Conservation (phyloP, 2,797 vertebrate species). For the Malurus splendens region DNA sequence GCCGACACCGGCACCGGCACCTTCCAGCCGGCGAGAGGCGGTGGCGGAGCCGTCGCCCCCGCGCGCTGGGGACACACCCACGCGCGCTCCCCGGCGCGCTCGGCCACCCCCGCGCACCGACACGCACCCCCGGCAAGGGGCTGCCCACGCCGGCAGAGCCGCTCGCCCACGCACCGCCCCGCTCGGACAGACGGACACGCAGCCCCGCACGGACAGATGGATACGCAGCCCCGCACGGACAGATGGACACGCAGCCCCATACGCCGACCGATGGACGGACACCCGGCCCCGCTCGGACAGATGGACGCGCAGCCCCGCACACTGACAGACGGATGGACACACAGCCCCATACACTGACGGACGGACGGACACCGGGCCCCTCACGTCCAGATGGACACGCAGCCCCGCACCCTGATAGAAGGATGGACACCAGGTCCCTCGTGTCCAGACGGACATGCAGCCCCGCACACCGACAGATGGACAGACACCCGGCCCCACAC, state of each 20-base stretch:
- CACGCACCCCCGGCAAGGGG: not conserved
- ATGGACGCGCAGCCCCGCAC: not conserved
- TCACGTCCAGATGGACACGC: no score
- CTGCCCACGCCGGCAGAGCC: conserved; percentile 3
- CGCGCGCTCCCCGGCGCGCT: not conserved
- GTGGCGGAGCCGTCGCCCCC: not conserved
- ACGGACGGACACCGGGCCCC: not conserved
- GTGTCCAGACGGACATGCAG: not conserved
- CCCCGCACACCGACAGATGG: not conserved
- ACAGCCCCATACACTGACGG: no score
- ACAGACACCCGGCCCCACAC: not conserved
- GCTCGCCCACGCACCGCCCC: not conserved
- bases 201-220: not conserved
- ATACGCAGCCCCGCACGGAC: not conserved
- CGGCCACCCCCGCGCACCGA: not conserved
- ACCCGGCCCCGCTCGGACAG: not conserved
- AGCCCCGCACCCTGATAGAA: no score
- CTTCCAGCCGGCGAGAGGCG: not conserved
- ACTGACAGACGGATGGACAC: not conserved
- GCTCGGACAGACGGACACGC: not conserved
- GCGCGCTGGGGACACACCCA: conserved; percentile 11
- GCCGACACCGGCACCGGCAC: not conserved
- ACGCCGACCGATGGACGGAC: not conserved
- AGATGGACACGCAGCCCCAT: not conserved
- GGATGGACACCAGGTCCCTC: no score